Base-by-base conservation (phyloP, 2,113 vertebrate species). In the Pelobates fuscus region DNA sequence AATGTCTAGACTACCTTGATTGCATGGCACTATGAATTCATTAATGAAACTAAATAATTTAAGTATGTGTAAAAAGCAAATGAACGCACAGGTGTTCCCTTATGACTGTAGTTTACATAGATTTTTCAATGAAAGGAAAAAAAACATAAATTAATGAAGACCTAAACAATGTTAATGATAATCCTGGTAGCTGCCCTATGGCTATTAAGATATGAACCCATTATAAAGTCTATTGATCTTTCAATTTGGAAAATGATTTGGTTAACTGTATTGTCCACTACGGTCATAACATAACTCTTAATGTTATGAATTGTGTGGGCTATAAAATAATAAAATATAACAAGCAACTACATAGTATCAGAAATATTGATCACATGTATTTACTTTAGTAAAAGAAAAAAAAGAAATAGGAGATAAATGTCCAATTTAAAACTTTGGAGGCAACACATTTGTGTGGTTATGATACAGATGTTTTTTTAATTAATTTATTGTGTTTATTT, bases 1-100 rank as follows among this genome's bases (percentile, higher is more conserved):
- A n/a, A 43, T 32, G 81, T 81, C 79, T 57, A 46, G 81, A 82
- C 82, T 18, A 21, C 12, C 59, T 44, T 71, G 78, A 70, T 78
- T 18, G 5, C 29, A 29, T 71, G 86, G 83, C 85, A 82, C 81
- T 84, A 83, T 77, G 83, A 85, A 83, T 88, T 87, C 87, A 85
- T 87, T 84, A 88, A 82, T 79, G 14, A 60, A 81, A 71, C 80
- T 86, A 81, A 91, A 88, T 88, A 85, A 89, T 87, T 86, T 24
- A 86, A 82, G 57, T 30, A 77, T 77, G 79, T 83, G 78, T 86
- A 78, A 84, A 86, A 81, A 80, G 79, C 81, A 76, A 78, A 82
- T 30, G 78, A 85, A 78, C 46, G 12, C 72, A 78, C 25, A 84
- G 82, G 83, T 81, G 82, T 78, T 84, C 81, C 81, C 86, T 75